A percentile compares a stretch with the other conserved stretches of the same genome.
Evolutionary conservation across 2,888 invertebrate species (phyloP).

Genomic region (Coecobrya sp.): DNA sequence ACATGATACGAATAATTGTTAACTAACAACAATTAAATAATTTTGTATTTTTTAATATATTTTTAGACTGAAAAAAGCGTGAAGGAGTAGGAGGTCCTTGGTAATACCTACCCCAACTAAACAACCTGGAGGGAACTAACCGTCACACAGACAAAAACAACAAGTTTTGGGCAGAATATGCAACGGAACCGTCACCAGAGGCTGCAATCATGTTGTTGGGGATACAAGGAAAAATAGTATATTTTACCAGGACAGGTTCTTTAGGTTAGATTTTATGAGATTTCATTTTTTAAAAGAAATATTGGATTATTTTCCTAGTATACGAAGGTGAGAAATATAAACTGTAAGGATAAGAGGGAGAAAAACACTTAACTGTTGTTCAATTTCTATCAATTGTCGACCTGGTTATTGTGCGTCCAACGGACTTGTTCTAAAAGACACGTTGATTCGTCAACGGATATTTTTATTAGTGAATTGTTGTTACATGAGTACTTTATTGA

Average conservation of each 20-base stretch:
- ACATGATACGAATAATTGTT: constrained; percentile 16
- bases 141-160: constrained; percentile 45
- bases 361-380: not conserved
- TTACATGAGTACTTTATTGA: not conserved
- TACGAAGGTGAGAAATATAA: not conserved
- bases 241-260: not conserved
- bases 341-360: not conserved
- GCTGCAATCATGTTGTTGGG: constrained; percentile 38
- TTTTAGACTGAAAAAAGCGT: constrained; percentile 54
- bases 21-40: not conserved
- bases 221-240: not conserved
- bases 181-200: constrained; percentile 8
- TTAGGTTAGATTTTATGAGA: constrained; percentile 11
- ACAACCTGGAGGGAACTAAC: not conserved
- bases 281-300: too few relatives aligned
- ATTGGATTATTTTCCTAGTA: constrained; percentile 14
- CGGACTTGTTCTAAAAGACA: constrained; percentile 8
- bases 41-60: constrained; percentile 27
- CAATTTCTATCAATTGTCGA: constrained; percentile 3
- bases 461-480: not conserved
- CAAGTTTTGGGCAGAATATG: constrained; percentile 51
- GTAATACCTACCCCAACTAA: not conserved
- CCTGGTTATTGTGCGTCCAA: constrained; percentile 35
- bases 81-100: constrained; percentile 13
- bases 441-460: not conserved